Conservation (phyloP, 2,113 vertebrate genomes). For the Equus przewalskii region DNA sequence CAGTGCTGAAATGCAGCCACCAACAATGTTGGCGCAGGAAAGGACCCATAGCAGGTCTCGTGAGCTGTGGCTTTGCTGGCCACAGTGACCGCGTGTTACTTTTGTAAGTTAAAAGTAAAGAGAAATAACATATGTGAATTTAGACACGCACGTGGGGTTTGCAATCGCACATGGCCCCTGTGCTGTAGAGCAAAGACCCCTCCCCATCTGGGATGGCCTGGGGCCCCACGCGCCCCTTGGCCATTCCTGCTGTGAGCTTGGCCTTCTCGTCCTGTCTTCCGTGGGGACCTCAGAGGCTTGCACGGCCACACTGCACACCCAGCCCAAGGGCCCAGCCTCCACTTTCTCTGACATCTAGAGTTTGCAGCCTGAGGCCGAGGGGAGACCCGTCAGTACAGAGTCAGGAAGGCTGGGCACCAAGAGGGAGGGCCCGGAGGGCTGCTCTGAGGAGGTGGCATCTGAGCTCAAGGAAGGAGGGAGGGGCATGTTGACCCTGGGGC, state of each 20-base stretch:
- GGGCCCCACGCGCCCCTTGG: accelerated
- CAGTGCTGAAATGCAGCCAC: neutral
- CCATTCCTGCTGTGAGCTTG: neutral
- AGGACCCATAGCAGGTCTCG: accelerated
- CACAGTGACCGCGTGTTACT: accelerated
- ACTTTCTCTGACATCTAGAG: neutral
- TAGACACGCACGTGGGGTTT: accelerated
- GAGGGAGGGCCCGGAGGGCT: neutral
- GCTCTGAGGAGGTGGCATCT: neutral
- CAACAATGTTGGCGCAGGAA: accelerated
- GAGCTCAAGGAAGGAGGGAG: neutral
- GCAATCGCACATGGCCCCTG: accelerated
- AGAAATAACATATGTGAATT: neutral
- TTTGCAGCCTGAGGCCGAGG: neutral
- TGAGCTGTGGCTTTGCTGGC: neutral
- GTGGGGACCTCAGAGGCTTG: neutral
- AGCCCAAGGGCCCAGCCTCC: neutral
- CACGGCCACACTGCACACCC: accelerated
- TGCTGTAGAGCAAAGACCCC: neutral
- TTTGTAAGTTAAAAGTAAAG: neutral
- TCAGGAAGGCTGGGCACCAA: neutral
- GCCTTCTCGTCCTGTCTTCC: neutral
- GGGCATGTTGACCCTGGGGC: accelerated
- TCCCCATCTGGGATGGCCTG: accelerated
- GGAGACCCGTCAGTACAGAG: neutral